A percentile compares a stretch with the other conserved stretches of the same genome.
These are phyloP conservation scores for Clavelina lepadiformis DNA, from an alignment of 23 tunicate species.

Conservation along the genomic window DNA sequence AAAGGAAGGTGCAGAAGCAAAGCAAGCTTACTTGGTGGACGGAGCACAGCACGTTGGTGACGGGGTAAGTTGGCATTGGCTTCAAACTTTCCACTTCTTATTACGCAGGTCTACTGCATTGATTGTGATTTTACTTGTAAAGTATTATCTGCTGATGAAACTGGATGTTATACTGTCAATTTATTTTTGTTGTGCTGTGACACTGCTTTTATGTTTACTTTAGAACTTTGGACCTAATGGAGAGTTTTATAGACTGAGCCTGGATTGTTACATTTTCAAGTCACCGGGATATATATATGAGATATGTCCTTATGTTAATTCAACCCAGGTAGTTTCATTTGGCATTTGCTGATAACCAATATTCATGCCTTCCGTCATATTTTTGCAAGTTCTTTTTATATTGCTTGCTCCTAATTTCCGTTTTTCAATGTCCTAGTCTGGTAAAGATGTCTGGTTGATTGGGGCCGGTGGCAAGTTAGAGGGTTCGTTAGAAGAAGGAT, in stretches of 20 bases:
- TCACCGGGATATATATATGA: conserved; percentile 90
- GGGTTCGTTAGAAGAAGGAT: conserved; percentile 9
- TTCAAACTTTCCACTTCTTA: too few species aligned
- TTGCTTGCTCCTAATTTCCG: not conserved
- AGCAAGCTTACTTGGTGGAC: conserved; percentile 18
- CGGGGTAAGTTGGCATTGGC: conserved; percentile 64
- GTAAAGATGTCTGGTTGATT: conserved; percentile 77
- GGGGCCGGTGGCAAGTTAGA: conserved; percentile 65
- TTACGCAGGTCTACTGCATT: too few species aligned
- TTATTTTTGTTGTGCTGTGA: too few species aligned
- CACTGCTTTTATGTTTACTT: not conserved
- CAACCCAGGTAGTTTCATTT: conserved; percentile 55
- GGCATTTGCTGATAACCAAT: not conserved
- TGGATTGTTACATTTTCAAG: conserved; percentile 65
- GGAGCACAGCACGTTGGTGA: conserved; percentile 39
- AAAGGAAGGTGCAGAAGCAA: conserved; percentile 54
- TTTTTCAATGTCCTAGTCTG: conserved; percentile 32
- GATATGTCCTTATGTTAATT: conserved; percentile 72
- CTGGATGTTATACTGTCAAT: too few species aligned
- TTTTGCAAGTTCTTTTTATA: not conserved
- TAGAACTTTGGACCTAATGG: conserved; percentile 63
- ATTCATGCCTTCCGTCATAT: not conserved
- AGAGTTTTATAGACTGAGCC: conserved; percentile 64
- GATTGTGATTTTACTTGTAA: too few species aligned
- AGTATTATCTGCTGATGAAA: too few species aligned